Evolutionary conservation across 2,797 vertebrate species (phyloP).

Genomic region (Odontamblyopus rebecca): DNA sequence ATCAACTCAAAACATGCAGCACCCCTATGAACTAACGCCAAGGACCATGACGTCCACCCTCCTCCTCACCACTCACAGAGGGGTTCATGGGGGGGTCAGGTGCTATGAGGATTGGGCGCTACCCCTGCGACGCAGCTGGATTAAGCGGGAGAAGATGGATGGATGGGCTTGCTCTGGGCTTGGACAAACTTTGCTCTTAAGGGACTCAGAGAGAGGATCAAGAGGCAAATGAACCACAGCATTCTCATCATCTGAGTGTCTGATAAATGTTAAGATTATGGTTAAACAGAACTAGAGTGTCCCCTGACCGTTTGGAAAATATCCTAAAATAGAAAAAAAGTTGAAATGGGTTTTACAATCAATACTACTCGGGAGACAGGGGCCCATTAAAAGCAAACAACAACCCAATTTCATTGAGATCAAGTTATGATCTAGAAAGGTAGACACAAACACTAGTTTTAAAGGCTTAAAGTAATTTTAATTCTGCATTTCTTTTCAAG

Average conservation of each 20-base stretch:
- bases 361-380: not conserved
- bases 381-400: not conserved
- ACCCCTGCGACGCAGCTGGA: too few relatives aligned
- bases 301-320: not conserved
- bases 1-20: too few relatives aligned
- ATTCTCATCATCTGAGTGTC: not conserved
- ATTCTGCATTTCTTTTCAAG: too few relatives aligned
- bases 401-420: not conserved
- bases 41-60: too few relatives aligned
- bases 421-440: not conserved
- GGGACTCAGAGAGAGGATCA: not conserved
- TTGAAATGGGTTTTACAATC: not conserved
- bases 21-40: too few relatives aligned
- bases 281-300: not conserved
- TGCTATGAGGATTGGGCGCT: too few relatives aligned
- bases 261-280: not conserved
- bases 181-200: slow-evolving; percentile 12
- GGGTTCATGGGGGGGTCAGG: too few relatives aligned
- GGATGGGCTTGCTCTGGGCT: not conserved
- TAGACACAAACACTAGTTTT: not conserved
- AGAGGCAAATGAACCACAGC: not conserved
- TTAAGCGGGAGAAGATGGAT: too few relatives aligned
- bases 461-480: not conserved
- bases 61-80: too few relatives aligned
- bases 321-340: not conserved